These are phyloP conservation scores for Pristionchus exspectatus DNA, from an alignment of 2,888 invertebrate genomes.

Conservation along the genomic window DNA sequence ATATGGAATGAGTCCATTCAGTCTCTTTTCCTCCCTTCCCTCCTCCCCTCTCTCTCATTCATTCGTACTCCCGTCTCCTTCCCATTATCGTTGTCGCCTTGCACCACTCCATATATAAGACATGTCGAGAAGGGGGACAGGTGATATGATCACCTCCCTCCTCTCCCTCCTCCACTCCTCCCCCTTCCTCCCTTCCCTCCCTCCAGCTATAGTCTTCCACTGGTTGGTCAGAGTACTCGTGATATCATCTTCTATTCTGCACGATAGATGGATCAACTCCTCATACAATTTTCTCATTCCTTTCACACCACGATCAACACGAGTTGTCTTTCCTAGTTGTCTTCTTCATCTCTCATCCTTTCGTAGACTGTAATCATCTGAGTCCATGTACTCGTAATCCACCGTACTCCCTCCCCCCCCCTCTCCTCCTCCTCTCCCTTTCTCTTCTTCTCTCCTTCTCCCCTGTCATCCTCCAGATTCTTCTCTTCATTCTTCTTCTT, in stretches of 20 bases:
- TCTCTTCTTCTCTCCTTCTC: neutral
- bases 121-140: neutral
- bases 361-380: neutral
- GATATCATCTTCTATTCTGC: neutral
- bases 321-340: neutral
- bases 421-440: neutral
- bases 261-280: neutral
- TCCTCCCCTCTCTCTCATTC: neutral
- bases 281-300: neutral
- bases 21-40: slow-evolving; percentile 25
- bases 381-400: neutral
- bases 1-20: slow-evolving; percentile 50
- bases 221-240: neutral
- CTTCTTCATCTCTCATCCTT: neutral
- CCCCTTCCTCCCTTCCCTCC: neutral
- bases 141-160: slow-evolving; percentile 28
- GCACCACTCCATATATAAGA: neutral
- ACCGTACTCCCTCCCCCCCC: slow-evolving; percentile 6
- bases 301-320: neutral
- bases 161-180: no score
- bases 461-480: slow-evolving; percentile 12
- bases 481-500: neutral
- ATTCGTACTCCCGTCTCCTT: slow-evolving; percentile 19
- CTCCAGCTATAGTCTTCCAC: neutral
- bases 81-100: slow-evolving; percentile 37